Conservation (phyloP, 2,113 vertebrate species). For the Cyrtonyx montezumae region DNA sequence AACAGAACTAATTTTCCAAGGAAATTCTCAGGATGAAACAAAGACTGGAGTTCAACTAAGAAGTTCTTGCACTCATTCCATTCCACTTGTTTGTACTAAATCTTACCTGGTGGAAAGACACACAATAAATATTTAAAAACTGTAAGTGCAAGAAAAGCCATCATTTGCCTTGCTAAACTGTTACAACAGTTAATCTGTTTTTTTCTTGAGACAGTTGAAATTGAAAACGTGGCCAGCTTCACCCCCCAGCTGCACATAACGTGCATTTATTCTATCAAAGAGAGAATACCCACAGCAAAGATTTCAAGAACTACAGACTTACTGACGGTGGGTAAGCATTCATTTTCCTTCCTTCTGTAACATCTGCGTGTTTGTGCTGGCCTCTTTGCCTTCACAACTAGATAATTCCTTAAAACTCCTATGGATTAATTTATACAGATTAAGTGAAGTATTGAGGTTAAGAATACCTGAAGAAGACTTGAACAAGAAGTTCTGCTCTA, state of each 20-base stretch:
- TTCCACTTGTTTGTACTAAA: neutral
- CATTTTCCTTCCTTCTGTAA: too few relatives aligned
- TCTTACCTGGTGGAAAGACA: neutral
- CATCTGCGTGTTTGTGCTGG: too few relatives aligned
- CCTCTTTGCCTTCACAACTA: too few relatives aligned
- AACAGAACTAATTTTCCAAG: constrained; percentile 7
- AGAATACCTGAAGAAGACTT: neutral
- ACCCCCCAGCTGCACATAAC: neutral
- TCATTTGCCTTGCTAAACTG: neutral
- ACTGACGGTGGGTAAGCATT: neutral
- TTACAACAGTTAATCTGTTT: neutral
- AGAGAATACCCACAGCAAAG: neutral
- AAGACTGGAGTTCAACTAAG: neutral
- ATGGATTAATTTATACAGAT: neutral
- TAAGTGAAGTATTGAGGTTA: neutral
- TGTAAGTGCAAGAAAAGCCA: neutral
- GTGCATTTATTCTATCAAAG: neutral
- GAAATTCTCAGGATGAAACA: neutral
- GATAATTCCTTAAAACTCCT: neutral
- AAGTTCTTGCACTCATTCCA: neutral
- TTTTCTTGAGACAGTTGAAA: neutral
- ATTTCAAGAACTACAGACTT: neutral
- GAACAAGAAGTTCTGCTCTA: neutral
- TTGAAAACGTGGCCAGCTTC: neutral
- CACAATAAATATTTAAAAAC: neutral